These are phyloP conservation scores for Mirounga angustirostris DNA, from an alignment of 2,113 vertebrate species.

Conservation along the genomic window DNA sequence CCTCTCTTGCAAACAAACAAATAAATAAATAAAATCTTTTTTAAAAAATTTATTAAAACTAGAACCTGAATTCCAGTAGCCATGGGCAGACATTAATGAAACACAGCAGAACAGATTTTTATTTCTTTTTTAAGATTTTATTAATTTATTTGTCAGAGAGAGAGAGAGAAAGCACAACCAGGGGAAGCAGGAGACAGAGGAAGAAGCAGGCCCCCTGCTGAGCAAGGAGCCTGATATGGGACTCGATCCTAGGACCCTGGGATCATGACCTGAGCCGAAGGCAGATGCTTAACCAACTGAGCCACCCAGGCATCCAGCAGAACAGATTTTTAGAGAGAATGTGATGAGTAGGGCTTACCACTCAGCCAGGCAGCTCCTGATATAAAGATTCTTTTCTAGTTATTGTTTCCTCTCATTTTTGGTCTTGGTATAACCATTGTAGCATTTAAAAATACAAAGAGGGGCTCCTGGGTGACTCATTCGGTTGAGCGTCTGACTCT, in stretches of 20 bases:
- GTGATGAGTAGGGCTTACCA: background rate
- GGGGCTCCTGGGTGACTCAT: background rate
- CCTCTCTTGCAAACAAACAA: background rate
- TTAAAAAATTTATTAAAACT: constrained; percentile 5
- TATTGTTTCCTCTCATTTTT: background rate
- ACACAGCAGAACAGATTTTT: background rate
- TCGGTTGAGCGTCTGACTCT: background rate
- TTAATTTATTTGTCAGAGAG: too few species aligned
- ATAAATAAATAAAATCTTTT: background rate
- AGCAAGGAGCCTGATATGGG: too few species aligned
- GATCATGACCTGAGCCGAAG: too few species aligned
- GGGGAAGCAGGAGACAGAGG: too few species aligned
- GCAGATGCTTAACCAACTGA: too few species aligned
- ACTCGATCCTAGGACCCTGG: too few species aligned
- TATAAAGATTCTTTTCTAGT: background rate
- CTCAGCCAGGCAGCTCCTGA: background rate
- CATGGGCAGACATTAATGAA: constrained; percentile 13
- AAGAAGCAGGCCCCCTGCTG: too few species aligned
- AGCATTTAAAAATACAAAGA: background rate
- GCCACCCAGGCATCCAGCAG: background rate
- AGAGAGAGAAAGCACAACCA: too few species aligned
- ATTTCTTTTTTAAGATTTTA: too few species aligned
- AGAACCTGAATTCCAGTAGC: background rate
- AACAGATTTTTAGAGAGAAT: background rate
- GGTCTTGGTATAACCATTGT: background rate